Evolutionary conservation across 1,140 invertebrate species (phyloP).

Genomic region (Bombus consobrinus): DNA sequence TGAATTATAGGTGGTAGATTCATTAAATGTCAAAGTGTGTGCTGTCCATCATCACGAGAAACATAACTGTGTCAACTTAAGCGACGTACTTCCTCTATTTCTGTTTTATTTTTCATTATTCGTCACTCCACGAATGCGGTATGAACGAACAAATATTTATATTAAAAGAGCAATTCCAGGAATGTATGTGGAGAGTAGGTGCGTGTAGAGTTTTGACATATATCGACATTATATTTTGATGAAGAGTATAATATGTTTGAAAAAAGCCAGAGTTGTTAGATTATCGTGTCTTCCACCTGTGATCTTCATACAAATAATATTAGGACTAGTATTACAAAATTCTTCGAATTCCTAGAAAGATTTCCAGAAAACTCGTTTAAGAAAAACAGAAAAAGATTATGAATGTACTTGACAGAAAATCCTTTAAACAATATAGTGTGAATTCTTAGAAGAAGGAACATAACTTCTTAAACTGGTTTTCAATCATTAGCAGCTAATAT

Average conservation of each 20-base stretch:
- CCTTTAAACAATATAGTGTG: no score
- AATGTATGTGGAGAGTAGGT: neutral
- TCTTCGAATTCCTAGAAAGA: no score
- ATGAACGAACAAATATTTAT: neutral
- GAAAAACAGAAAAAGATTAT: no score
- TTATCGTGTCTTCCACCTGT: no score
- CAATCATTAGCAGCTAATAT: neutral
- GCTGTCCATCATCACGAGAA: neutral
- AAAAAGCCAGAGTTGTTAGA: neutral
- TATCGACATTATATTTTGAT: neutral
- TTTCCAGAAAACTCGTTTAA: no score
- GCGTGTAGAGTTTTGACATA: neutral
- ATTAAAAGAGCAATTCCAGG: neutral
- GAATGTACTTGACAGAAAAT: neutral
- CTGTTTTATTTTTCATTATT: neutral
- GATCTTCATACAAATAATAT: no score
- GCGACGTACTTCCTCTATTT: no score
- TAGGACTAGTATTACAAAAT: no score
- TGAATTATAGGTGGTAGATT: neutral
- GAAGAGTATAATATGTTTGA: neutral
- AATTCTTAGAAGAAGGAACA: no score
- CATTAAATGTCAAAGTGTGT: neutral
- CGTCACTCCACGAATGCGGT: neutral
- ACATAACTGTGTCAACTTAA: neutral
- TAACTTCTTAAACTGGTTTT: neutral